These are phyloP conservation scores for Xylocampa areola DNA, from an alignment of 2,888 invertebrate genomes.

Conservation along the genomic window DNA sequence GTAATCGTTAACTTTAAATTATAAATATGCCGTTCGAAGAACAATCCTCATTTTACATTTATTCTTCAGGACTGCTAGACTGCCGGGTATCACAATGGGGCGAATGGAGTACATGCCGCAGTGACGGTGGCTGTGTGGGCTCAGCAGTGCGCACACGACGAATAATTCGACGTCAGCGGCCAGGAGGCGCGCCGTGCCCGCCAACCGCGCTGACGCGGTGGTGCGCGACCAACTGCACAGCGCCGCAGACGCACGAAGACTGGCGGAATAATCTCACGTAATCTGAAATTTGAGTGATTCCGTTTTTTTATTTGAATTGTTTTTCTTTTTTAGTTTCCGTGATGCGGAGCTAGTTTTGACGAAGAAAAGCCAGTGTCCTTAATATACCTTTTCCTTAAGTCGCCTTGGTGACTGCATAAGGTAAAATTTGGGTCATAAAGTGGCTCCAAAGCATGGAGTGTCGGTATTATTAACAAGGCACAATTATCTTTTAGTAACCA, in stretches of 20 bases:
- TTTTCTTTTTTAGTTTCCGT: constrained; percentile 11
- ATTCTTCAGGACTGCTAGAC: constrained; percentile 90
- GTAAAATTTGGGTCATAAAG: constrained; percentile 13
- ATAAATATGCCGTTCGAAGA: too few species aligned
- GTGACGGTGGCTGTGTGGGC: constrained; percentile 97
- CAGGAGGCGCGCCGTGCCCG: constrained; percentile 95
- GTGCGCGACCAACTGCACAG: constrained; percentile 93
- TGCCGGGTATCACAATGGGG: constrained; percentile 96
- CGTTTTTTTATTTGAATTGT: constrained; percentile 40
- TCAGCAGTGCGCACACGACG: constrained; percentile 95
- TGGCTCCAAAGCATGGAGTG: constrained; percentile 29
- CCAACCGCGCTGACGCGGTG: constrained; percentile 95
- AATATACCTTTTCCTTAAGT: neutral
- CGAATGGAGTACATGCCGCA: constrained; percentile 96
- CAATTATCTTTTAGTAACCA: constrained; percentile 45
- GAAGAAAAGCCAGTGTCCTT: neutral
- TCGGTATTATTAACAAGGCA: constrained; percentile 34
- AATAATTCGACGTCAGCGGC: constrained; percentile 93
- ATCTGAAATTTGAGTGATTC: constrained; percentile 56
- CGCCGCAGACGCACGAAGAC: constrained; percentile 67
- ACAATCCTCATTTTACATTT: constrained; percentile 3
- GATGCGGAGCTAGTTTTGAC: neutral
- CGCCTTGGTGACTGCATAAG: neutral
- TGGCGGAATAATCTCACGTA: constrained; percentile 86
- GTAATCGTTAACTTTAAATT: too few species aligned